Evolutionary conservation across 1,140 invertebrate genomes (phyloP), one percentile per base, ranked within the genome.

Genomic region (Stegodyphus dumicola): DNA sequence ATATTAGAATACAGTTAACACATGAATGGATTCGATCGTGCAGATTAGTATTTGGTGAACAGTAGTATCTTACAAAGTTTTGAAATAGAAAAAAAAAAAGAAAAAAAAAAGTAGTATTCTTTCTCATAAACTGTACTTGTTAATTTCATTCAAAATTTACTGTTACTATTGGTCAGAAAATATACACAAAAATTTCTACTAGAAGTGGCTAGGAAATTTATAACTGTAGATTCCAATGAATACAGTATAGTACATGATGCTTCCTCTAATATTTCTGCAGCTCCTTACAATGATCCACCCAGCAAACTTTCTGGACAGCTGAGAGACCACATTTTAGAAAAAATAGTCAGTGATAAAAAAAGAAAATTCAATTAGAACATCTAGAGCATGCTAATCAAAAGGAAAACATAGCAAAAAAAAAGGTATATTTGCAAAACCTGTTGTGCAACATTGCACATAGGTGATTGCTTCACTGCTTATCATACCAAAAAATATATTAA

Each of bases 11-110:
- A 69, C 5, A 69, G 6, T 48, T 5, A 33, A 69, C 66, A 69
- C 17, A 69, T 6, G 66, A 69, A 69, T 5, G 66, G 66, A 17
- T 3, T 69, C 10, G 66, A 69, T 69, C 66, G 66, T 6, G 66
- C 66, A 69, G n/a, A 69, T 48, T 6, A 69, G 66, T 69, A 69
- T 17, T 69, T 3, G 66, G 66, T n/a, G 33, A 69, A 69, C 33
- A 69, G 66, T 17, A 69, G 66, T 69, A 69, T 69, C 17, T 69
- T 69, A 60, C 9, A 60, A 60, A 60, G 15, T 0, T 60, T 9
- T 60, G 5, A 67, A 67, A n/a, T 67, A 6, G n/a, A n/a, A n/a
- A n/a, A n/a, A n/a, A n/a, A n/a, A n/a, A 5, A 60, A 67, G 6
- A 67, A 67, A n/a, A 5, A 60, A 67, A 67, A 67, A 67, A 67